Evolutionary conservation across 2,113 vertebrate genomes (phyloP).

Genomic region (Sterrhoptilus dennistouni): DNA sequence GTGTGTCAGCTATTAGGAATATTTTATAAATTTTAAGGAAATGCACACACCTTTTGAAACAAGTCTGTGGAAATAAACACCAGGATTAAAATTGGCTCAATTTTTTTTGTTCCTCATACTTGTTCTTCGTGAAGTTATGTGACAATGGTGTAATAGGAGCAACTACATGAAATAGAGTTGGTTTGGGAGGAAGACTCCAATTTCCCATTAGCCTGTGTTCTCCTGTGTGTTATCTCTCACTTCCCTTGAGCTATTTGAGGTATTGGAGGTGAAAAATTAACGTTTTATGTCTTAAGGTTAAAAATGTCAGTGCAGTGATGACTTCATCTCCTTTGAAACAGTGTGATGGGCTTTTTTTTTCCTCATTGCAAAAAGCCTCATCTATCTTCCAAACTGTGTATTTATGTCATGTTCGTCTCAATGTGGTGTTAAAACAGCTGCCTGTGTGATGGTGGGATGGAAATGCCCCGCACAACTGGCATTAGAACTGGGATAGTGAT

Average conservation of each 20-base stretch:
- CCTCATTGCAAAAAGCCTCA: neutral
- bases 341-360: rapidly evolving
- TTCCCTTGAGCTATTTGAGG: neutral
- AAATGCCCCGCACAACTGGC: neutral
- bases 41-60: neutral
- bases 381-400: neutral
- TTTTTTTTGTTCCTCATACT: rapidly evolving
- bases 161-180: neutral
- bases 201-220: neutral
- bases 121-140: neutral
- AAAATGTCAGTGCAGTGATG: neutral
- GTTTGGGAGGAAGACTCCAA: neutral
- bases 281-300: neutral
- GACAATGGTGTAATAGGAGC: neutral
- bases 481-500: neutral
- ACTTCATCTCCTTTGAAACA: neutral
- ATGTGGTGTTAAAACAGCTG: neutral
- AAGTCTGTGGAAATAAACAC: neutral
- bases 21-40: neutral
- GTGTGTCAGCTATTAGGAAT: neutral
- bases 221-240: rapidly evolving
- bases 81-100: neutral
- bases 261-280: neutral
- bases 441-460: neutral
- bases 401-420: neutral